These are phyloP conservation scores for Trichopoda pennipes DNA, from an alignment of 2,888 invertebrate species.

Conservation along the genomic window DNA sequence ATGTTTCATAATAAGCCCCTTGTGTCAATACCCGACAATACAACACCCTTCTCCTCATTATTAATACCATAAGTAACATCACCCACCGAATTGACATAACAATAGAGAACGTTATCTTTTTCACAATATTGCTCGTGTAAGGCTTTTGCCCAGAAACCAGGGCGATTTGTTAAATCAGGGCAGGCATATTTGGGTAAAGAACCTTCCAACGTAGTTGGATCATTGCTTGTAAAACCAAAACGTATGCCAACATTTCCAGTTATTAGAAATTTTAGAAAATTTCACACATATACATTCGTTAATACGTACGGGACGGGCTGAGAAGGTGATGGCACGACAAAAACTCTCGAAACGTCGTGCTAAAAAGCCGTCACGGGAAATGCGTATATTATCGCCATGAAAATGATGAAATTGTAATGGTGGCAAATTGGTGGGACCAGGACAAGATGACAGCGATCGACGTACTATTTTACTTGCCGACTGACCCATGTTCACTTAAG, in stretches of 20 bases:
- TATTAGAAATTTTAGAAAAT: constrained; percentile 95
- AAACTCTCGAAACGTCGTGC: constrained; percentile 96
- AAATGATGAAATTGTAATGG: constrained; percentile 92
- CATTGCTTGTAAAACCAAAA: constrained; percentile 97
- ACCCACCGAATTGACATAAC: constrained; percentile 94
- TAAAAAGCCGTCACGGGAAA: constrained; percentile 90
- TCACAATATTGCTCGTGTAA: constrained; percentile 94
- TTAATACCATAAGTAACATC: constrained; percentile 98
- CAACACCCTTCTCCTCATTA: constrained; percentile 96
- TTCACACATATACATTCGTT: constrained; percentile 95
- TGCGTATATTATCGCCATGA: constrained; percentile 95
- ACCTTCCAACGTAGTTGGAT: constrained; percentile 89
- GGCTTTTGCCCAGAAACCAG: constrained; percentile 99
- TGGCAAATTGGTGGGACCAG: constrained; percentile 90
- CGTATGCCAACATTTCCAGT: constrained; percentile 99
- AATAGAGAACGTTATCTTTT: constrained; percentile 92
- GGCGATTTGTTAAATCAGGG: constrained; percentile 97
- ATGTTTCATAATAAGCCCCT: constrained; percentile 94
- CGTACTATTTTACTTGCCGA: too few species aligned
- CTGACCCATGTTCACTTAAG: too few species aligned
- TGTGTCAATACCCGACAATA: constrained; percentile 93
- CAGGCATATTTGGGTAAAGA: constrained; percentile 97
- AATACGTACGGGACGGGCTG: constrained; percentile 93
- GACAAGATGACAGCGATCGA: constrained; percentile 84
- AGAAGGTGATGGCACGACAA: constrained; percentile 96